A percentile compares a stretch with the other conserved stretches of the same genome.
These are phyloP conservation scores for Neoniphon sammara DNA, from an alignment of 2,797 vertebrate species.

Conservation along the genomic window DNA sequence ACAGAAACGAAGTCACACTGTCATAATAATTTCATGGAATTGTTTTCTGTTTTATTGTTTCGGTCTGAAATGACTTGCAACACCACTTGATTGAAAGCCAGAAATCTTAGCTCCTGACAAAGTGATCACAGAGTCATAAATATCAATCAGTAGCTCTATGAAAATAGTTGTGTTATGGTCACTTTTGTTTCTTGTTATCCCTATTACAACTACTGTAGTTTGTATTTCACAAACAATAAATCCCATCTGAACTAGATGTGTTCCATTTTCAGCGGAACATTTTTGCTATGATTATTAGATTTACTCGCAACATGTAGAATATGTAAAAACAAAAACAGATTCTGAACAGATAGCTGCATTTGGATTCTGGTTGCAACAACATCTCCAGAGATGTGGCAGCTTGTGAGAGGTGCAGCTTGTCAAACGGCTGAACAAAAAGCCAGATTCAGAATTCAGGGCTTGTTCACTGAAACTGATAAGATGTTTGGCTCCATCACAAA, in stretches of 20 bases:
- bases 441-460: constrained; percentile 58
- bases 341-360: constrained; percentile 22
- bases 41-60: too few relatives aligned
- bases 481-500: constrained; percentile 67
- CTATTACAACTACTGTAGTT: not conserved
- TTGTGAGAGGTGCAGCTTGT: constrained; percentile 59
- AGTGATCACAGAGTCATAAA: too few relatives aligned
- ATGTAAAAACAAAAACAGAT: constrained; percentile 14
- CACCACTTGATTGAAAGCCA: too few relatives aligned
- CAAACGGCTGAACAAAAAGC: constrained; percentile 52
- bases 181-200: not conserved
- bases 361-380: constrained; percentile 45
- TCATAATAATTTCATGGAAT: too few relatives aligned
- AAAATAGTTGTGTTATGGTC: not conserved
- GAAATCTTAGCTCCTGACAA: too few relatives aligned
- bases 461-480: constrained; percentile 61
- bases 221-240: not conserved
- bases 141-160: not conserved
- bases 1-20: too few relatives aligned
- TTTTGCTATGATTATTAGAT: not conserved
- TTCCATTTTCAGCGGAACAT: not conserved
- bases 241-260: not conserved
- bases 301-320: not conserved
- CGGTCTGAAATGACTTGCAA: too few relatives aligned
- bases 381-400: constrained; percentile 56